A percentile compares a stretch with the other conserved stretches of the same genome.
These are phyloP conservation scores for Malurus alboscapulatus DNA, from an alignment of 2,113 vertebrate genomes.

Conservation along the genomic window DNA sequence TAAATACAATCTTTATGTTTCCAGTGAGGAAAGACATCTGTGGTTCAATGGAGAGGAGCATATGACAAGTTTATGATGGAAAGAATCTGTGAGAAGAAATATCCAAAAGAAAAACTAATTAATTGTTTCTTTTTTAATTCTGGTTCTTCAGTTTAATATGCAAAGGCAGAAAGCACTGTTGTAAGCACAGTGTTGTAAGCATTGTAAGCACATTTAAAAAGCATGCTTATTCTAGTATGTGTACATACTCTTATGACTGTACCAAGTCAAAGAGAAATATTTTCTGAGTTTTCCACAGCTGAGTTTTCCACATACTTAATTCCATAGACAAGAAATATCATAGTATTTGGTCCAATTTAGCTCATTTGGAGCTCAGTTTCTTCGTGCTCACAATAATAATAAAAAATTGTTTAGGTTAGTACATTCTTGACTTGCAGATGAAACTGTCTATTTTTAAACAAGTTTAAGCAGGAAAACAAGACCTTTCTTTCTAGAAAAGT, in stretches of 20 bases:
- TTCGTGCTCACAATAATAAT: not conserved
- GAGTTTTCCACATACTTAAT: not conserved
- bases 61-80: not conserved
- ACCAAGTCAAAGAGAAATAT: not conserved
- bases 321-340: not conserved
- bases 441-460: not conserved
- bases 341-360: not conserved
- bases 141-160: not conserved
- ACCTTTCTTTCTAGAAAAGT: not conserved
- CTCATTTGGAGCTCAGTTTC: not conserved
- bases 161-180: not conserved
- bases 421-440: not conserved
- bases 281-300: not conserved
- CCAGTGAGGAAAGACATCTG: not conserved
- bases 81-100: not conserved
- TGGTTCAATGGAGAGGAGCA: not conserved
- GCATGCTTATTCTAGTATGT: not conserved
- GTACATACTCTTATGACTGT: not conserved
- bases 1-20: not conserved
- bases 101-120: not conserved
- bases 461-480: not conserved
- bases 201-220: not conserved
- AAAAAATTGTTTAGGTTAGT: not conserved
- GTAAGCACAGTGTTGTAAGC: not conserved
- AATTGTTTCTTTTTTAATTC: not conserved